These are phyloP conservation scores for Neosilurus mollespiculum DNA, from an alignment of 2,797 vertebrate species.

Conservation along the genomic window DNA sequence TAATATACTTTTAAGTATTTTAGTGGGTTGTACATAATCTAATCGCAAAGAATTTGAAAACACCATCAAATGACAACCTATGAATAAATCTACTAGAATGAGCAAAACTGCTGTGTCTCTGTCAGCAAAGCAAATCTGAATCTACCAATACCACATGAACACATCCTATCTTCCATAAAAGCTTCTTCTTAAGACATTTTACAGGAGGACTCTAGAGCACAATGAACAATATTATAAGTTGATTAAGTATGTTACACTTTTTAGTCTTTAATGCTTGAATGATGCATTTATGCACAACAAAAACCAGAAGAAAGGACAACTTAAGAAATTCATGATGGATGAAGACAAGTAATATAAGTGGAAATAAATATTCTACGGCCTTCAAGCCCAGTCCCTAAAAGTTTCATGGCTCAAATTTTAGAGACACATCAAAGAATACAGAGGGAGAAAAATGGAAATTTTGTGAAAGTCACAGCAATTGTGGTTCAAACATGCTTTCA, in stretches of 20 bases:
- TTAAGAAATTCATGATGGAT: conserved; percentile 42
- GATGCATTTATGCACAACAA: conserved; percentile 55
- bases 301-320: conserved; percentile 60
- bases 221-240: conserved; percentile 59
- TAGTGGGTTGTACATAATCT: not conserved
- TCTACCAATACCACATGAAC: conserved; percentile 32
- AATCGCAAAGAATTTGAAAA: not conserved
- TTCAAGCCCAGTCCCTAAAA: conserved; percentile 47
- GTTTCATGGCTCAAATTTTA: conserved; percentile 47
- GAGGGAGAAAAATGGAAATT: conserved; percentile 21
- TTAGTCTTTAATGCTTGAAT: conserved; percentile 52
- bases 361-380: conserved; percentile 63
- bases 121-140: conserved; percentile 21
- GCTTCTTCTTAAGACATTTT: conserved; percentile 59
- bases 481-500: not conserved
- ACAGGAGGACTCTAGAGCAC: conserved; percentile 31
- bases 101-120: conserved; percentile 22
- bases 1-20: not conserved
- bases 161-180: conserved; percentile 45
- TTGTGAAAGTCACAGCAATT: not conserved
- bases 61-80: not conserved
- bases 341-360: conserved; percentile 40
- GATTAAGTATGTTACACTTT: conserved; percentile 6
- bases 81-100: conserved; percentile 12
- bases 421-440: conserved; percentile 58